Base-by-base conservation (phyloP, 2,797 vertebrate genomes). In the Chaetodon trifasciatus region DNA sequence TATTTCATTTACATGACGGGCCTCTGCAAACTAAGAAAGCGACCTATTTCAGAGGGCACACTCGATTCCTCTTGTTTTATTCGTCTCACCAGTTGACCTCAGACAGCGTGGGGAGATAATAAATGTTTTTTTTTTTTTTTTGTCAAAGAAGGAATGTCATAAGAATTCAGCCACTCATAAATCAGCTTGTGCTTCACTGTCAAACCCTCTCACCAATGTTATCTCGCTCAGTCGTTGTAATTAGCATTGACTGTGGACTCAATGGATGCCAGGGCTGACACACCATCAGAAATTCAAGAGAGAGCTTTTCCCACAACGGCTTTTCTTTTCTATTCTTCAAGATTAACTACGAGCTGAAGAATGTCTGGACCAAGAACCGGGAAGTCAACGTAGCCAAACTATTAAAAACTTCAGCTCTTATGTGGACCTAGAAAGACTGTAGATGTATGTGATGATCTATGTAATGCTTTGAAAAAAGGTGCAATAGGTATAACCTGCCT, bases 1-100 rank as follows among this genome's bases (percentile, higher is more conserved):
- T 95, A 95, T 95, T 95, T 93, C 84, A 90, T 88, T 91, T 85
- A 89, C 82, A 81, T 83, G 93, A 93, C 83, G 79, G 88, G 91
- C 88, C 90, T 93, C 91, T 91, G 88, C 82, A 86, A 85, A 91
- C 60, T 87, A 76, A 91, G 71, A 88, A 84, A 85, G 77, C 67
- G 58, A 83, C 47, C 64, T 80, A 68, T 89, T 84, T 91, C 89
- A 89, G 91, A 91, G 86, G 81, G 84, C 77, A 71, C 24, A 92
- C 85, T 82, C 64, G 57, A 87, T 86, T 87, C 63, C 74, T 88
- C 70, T 80, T 39, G 1, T 84, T 78, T 83, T 74, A 81, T 81
- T 86, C 71, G 88, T 85, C 79, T 88, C 74, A 4, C 12, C 68
- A 79, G 81, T 83, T 87, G 80, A 90, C 79, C 69, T 81, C 69